phyloP scores from a whole-genome alignment of 2,113 vertebrate species.

The Hemicordylus capensis region DNA sequence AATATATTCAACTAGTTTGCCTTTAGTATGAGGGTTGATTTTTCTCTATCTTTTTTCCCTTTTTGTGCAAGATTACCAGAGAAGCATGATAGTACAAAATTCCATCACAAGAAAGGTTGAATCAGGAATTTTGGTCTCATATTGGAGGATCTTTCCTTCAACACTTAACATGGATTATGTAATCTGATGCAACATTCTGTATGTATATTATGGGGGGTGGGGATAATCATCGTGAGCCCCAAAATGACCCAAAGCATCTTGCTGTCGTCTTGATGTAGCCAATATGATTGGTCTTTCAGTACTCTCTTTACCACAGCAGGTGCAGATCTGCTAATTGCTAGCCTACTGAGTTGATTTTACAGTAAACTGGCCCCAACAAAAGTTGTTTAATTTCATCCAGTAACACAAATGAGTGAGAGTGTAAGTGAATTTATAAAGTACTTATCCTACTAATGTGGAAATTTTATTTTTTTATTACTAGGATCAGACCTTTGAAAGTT shows the following conservation, averaged over 20 bases:
- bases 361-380: background rate
- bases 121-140: background rate
- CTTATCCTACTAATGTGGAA: background rate
- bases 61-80: background rate
- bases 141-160: background rate
- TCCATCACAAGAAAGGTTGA: background rate
- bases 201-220: background rate
- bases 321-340: conserved; percentile 42
- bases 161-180: background rate
- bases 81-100: background rate
- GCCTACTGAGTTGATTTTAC: conserved; percentile 33
- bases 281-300: background rate
- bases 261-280: conserved; percentile 37
- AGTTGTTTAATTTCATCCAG: background rate
- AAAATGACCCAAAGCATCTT: background rate
- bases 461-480: conserved; percentile 13
- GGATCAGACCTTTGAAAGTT: background rate
- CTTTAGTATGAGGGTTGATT: background rate
- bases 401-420: background rate
- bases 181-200: background rate
- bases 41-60: background rate
- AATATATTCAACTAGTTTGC: background rate
- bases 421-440: background rate
- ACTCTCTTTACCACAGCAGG: conserved; percentile 49
- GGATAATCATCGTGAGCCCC: background rate